Evolutionary conservation across 2,113 vertebrate genomes (phyloP).

Genomic region (Embiotoca jacksoni): DNA sequence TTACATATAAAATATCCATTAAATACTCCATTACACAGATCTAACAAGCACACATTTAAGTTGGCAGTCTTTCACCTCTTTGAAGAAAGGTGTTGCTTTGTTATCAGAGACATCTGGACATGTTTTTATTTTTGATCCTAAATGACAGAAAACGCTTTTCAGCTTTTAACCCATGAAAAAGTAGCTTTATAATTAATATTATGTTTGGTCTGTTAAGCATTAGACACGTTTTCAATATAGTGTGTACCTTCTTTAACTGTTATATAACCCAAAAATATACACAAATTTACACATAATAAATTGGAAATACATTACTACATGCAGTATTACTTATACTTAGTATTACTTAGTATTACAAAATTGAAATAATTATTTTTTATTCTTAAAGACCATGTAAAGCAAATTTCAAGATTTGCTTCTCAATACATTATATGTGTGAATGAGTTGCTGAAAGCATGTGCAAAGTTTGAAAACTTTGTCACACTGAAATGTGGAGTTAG

Average conservation of each 20-base stretch:
- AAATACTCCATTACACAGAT: slow-evolving; percentile 1
- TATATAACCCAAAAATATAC: background rate
- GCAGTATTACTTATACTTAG: background rate
- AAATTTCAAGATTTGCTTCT: too few relatives aligned
- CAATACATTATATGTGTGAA: too few relatives aligned
- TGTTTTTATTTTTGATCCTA: background rate
- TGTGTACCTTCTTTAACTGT: background rate
- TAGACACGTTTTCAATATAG: background rate
- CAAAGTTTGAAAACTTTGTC: too few relatives aligned
- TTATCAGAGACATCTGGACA: background rate
- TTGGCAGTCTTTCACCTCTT: background rate
- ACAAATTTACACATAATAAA: background rate
- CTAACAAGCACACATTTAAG: background rate
- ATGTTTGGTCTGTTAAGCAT: background rate
- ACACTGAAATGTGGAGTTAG: too few relatives aligned
- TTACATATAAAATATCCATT: background rate
- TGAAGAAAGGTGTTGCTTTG: background rate
- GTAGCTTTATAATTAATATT: too few relatives aligned
- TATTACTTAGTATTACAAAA: background rate
- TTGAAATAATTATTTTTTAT: too few relatives aligned
- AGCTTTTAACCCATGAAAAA: background rate
- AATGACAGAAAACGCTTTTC: slow-evolving; percentile 1
- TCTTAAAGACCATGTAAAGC: too few relatives aligned
- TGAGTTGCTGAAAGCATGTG: too few relatives aligned
- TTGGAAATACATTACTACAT: background rate